phyloP scores from a whole-genome alignment of 2,113 vertebrate species.

The Lasiurus borealis region DNA sequence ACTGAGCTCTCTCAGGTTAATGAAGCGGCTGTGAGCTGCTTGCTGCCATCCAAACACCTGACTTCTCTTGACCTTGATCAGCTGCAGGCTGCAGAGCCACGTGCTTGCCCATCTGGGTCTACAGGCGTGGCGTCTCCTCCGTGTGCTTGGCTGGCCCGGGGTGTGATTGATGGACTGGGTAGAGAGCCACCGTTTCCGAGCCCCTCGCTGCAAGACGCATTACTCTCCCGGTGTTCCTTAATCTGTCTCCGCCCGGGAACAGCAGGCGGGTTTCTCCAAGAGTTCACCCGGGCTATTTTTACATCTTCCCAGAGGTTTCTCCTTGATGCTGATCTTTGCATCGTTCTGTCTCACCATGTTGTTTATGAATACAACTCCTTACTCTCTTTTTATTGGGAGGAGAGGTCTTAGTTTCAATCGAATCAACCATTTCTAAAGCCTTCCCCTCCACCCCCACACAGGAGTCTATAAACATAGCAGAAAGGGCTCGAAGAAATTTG shows the following conservation, averaged over 20 bases:
- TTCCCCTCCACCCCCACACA: rapidly evolving
- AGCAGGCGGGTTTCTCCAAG: background rate
- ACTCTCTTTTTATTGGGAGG: background rate
- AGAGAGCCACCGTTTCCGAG: slow-evolving; percentile 60
- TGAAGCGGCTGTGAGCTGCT: background rate
- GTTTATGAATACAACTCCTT: background rate
- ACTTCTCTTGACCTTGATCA: background rate
- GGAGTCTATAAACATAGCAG: background rate
- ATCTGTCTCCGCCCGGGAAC: slow-evolving; percentile 21
- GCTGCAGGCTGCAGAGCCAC: background rate
- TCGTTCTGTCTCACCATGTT: background rate
- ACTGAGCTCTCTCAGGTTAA: background rate
- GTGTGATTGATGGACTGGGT: slow-evolving; percentile 69
- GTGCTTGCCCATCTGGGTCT: background rate
- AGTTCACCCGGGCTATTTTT: background rate
- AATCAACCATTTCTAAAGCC: background rate
- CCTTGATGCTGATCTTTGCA: background rate
- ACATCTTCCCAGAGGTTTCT: background rate
- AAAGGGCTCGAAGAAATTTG: background rate
- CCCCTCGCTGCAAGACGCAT: slow-evolving; percentile 2
- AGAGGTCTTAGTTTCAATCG: background rate
- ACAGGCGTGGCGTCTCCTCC: background rate
- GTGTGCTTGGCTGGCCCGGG: background rate
- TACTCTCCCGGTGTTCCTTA: slow-evolving; percentile 36
- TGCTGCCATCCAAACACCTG: background rate